Conservation (phyloP, 2,113 vertebrate species). For the Ammodramus savannarum region DNA sequence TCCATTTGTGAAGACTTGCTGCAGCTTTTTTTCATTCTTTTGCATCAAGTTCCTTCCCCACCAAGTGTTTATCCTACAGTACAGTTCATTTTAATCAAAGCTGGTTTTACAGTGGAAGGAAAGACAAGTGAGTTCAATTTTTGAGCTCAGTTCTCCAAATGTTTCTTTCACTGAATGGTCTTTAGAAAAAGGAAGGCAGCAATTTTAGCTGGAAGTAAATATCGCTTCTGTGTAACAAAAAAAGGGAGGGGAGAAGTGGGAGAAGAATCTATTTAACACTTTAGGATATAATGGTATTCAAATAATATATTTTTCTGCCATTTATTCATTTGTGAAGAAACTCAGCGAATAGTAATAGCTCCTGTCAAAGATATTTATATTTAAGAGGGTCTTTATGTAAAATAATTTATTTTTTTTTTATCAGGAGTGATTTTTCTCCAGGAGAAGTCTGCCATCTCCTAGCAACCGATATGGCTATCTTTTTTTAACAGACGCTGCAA, state of each 20-base stretch:
- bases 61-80: background rate
- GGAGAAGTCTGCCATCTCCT: slow-evolving; percentile 75
- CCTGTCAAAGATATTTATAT: slow-evolving; percentile 80
- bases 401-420: slow-evolving; percentile 63
- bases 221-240: slow-evolving; percentile 56
- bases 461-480: slow-evolving; percentile 77
- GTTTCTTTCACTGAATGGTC: slow-evolving; percentile 24
- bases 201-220: slow-evolving; percentile 54
- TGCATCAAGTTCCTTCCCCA: background rate
- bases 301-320: slow-evolving; percentile 75
- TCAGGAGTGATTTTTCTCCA: slow-evolving; percentile 73
- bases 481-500: slow-evolving; percentile 65
- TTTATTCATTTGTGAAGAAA: slow-evolving; percentile 74
- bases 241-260: background rate
- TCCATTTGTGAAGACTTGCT: background rate
- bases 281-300: slow-evolving; percentile 68
- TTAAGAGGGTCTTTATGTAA: slow-evolving; percentile 78
- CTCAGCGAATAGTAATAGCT: slow-evolving; percentile 74
- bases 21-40: background rate
- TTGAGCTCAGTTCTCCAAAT: slow-evolving; percentile 12
- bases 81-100: slow-evolving; percentile 6
- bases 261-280: slow-evolving; percentile 70
- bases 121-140: slow-evolving; percentile 7
- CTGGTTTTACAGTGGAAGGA: background rate
- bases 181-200: slow-evolving; percentile 51